phyloP scores from a whole-genome alignment of 2,113 vertebrate species.

The Mirza zaza region DNA sequence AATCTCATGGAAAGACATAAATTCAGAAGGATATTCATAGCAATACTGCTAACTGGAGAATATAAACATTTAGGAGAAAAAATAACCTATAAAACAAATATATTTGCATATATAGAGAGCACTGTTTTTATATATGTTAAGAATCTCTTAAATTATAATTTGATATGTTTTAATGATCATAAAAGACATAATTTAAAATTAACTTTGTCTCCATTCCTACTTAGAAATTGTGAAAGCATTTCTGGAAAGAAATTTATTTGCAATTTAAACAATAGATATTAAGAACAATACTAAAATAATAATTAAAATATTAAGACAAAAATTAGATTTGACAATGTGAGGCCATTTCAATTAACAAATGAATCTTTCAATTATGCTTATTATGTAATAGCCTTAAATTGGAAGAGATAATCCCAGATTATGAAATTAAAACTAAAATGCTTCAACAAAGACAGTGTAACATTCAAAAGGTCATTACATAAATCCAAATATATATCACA shows the following conservation, averaged over 20 bases:
- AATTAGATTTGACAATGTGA: constrained; percentile 58
- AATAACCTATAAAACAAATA: background rate
- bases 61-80: background rate
- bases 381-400: constrained; percentile 77
- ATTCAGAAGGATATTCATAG: background rate
- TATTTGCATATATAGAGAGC: background rate
- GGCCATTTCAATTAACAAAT: constrained; percentile 75
- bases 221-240: background rate
- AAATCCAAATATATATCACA: constrained; percentile 52
- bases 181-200: background rate
- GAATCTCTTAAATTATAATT: background rate
- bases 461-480: constrained; percentile 75
- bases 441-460: constrained; percentile 75
- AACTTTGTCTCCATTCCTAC: background rate
- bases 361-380: constrained; percentile 76
- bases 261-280: background rate
- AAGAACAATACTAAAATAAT: background rate
- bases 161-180: background rate
- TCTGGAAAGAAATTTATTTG: background rate
- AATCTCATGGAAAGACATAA: background rate
- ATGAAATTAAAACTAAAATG: constrained; percentile 77
- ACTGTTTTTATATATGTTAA: background rate
- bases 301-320: background rate
- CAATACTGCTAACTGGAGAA: background rate
- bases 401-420: constrained; percentile 80